A percentile compares a stretch with the other conserved stretches of the same genome.
These are phyloP conservation scores for Pachycephala philippinensis DNA, from an alignment of 2,113 vertebrate species.

Conservation along the genomic window DNA sequence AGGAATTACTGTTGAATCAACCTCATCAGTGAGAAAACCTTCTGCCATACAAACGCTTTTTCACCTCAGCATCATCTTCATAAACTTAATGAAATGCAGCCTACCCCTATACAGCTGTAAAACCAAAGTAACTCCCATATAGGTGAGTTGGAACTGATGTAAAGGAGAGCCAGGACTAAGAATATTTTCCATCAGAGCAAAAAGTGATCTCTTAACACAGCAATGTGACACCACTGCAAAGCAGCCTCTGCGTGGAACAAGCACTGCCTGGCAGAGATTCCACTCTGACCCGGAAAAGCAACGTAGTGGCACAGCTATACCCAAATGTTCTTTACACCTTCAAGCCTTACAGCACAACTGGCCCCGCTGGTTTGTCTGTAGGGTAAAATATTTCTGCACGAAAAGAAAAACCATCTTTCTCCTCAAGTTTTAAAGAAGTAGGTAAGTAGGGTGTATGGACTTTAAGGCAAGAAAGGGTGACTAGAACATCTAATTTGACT, in stretches of 20 bases:
- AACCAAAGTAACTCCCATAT: background rate
- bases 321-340: background rate
- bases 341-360: background rate
- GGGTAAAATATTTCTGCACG: background rate
- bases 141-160: background rate
- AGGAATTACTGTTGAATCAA: conserved; percentile 37
- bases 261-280: too few species aligned
- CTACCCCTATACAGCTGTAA: background rate
- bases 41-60: background rate
- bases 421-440: background rate
- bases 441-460: background rate
- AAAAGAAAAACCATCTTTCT: background rate
- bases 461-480: background rate
- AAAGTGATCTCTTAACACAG: background rate
- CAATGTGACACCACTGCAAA: background rate
- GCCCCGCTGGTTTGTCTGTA: background rate
- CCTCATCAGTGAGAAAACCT: conserved; percentile 1
- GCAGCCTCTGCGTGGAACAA: rapidly evolving
- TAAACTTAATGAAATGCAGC: background rate
- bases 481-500: background rate
- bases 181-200: background rate
- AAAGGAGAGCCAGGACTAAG: background rate
- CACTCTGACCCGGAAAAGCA: background rate
- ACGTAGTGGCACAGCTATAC: background rate
- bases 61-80: background rate